Base-by-base conservation (phyloP, 2,797 vertebrate species). In the Cryptoprocta ferox region DNA sequence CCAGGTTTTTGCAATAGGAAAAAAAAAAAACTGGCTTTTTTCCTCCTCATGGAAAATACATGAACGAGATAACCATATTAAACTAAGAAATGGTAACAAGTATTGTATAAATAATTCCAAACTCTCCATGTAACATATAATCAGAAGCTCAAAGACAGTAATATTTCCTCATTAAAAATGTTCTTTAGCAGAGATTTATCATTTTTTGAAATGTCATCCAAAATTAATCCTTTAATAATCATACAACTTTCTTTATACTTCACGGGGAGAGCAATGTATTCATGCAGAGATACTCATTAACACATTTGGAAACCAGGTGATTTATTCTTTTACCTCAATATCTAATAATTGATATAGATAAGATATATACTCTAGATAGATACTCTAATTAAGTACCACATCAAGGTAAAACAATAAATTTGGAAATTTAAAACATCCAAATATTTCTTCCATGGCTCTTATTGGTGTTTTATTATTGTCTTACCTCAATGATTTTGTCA, bases 401-500 rank as follows among this genome's bases (percentile, higher is more conserved):
- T 7, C 59, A 73, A 79, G 16, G 2, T 48, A 78, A 92, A 95
- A 19, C 5, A 76, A 0, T 35, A 83, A 19, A 1, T 56, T 63
- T 81, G 18, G 26, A 86, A 80, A 91, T 61, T 53, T 76, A 37
- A 89, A 94, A 81, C 56, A 6, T 30, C 70, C 30, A 59, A 83
- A 56, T 59, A 83, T 89, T 93, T 95, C 92, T 95, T 90, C 45
- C 79, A 93, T 8, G 78, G 42, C 71, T 82, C 90, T 94, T 96
- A 79, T 39, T 61, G 80, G 50, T 61, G 32, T 35, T 92, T 94
- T 82, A 76, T 39, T 56, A 87, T 86, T 76, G 19, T 76, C 98
- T 98, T 99, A 99, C 99, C 99, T 99, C 98, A 93, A 98, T 97
- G 96, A 99, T 98, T 97, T 94, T 97, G 97, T 98, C 98, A 79